Evolutionary conservation across 1,140 invertebrate genomes (phyloP).

Genomic region (Tigriopus japonicus): DNA sequence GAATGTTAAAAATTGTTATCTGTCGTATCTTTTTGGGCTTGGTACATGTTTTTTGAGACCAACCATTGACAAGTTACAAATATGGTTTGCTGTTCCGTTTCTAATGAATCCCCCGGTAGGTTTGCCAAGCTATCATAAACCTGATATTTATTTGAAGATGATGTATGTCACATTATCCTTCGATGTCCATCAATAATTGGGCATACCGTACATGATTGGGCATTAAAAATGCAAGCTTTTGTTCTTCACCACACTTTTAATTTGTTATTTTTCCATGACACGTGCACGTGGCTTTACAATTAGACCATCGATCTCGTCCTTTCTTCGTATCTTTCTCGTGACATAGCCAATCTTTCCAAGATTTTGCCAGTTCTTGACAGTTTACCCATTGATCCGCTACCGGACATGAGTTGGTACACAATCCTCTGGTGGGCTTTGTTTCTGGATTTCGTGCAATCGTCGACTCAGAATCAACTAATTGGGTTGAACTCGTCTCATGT

Average conservation of each 20-base stretch:
- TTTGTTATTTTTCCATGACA: background rate
- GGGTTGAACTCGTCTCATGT: background rate
- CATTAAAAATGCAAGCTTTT: too few species aligned
- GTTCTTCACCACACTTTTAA: background rate
- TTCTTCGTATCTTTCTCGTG: slow-evolving; percentile 30
- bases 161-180: too few species aligned
- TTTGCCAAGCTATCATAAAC: too few species aligned
- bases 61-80: too few species aligned
- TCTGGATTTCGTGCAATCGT: background rate
- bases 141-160: too few species aligned
- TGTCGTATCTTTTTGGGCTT: too few species aligned
- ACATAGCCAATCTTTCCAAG: slow-evolving; percentile 41
- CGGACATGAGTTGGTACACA: slow-evolving; percentile 52
- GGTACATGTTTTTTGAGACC: too few species aligned
- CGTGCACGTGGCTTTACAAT: slow-evolving; percentile 35
- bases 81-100: too few species aligned
- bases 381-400: slow-evolving; percentile 49
- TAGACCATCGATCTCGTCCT: slow-evolving; percentile 33
- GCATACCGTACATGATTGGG: too few species aligned
- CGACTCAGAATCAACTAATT: background rate
- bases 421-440: slow-evolving; percentile 27
- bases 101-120: too few species aligned
- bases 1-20: too few species aligned
- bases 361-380: slow-evolving; percentile 39
- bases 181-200: too few species aligned